Evolutionary conservation across 2,888 invertebrate species (phyloP).

Genomic region (Andrena chrysosceles): DNA sequence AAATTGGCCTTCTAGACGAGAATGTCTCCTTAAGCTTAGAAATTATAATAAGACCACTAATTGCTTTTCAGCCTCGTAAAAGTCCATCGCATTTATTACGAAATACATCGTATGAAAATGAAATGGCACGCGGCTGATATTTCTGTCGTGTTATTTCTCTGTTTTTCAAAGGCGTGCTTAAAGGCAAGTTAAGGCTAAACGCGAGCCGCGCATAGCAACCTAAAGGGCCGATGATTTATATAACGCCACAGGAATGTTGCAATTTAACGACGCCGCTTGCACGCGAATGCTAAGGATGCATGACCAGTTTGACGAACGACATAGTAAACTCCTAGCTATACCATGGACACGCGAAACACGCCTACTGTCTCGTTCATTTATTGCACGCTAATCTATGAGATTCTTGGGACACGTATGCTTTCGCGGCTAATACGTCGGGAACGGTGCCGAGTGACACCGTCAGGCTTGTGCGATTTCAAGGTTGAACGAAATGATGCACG

Average conservation of each 20-base stretch:
- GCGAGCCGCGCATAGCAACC: constrained; percentile 19
- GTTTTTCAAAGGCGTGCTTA: not conserved
- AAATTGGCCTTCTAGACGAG: too few relatives aligned
- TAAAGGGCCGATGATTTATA: constrained; percentile 59
- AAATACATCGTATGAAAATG: too few relatives aligned
- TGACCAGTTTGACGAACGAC: constrained; percentile 48
- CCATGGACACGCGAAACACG: constrained; percentile 60
- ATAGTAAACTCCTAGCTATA: constrained; percentile 41
- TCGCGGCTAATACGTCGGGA: not conserved
- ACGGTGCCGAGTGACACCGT: not conserved
- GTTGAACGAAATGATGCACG: not conserved
- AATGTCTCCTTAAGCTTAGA: too few relatives aligned
- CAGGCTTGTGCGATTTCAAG: not conserved
- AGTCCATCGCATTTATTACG: too few relatives aligned
- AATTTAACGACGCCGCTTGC: constrained; percentile 57
- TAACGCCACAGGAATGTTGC: constrained; percentile 49
- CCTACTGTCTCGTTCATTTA: constrained; percentile 72
- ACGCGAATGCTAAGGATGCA: constrained; percentile 44
- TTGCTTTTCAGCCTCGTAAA: too few relatives aligned
- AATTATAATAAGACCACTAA: too few relatives aligned
- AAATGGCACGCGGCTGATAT: too few relatives aligned
- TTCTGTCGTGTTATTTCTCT: too few relatives aligned
- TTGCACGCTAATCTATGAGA: constrained; percentile 72
- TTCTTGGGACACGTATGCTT: constrained; percentile 24
- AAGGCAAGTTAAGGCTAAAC: not conserved